Base-by-base conservation (phyloP, 2,113 vertebrate genomes). In the Eulemur macaco region DNA sequence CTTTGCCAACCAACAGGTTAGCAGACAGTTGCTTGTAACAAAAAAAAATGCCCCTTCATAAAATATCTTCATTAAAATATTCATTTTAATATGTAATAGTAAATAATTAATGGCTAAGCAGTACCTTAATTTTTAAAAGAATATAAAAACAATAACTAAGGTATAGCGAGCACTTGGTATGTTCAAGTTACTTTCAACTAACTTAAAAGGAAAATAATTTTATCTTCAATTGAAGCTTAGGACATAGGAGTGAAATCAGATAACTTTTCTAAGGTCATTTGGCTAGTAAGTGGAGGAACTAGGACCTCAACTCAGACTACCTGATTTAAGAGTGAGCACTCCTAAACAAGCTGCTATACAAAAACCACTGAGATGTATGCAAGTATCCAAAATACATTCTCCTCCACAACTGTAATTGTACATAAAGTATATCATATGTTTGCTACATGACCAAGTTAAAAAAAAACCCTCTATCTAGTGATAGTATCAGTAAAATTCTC, bases 31-130 rank as follows among this genome's bases (percentile, higher is more conserved):
- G 58, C 81, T 54, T 89, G 5, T 80, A 86, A 93, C 2, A 82
- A 87, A 37, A 87, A 37, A 96, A 95, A 96, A 17, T 71, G 9
- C 50, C n/a, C 50, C 66, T 83, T 92, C 47, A 89, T 94, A 76
- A 96, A 96, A 85, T 88, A 91, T 82, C 69, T 93, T 80, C 8
- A 86, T 93, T 93, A 76, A 96, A 92, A 85, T 73, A 90, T 86
- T 94, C 77, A 92, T 34, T 78, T 96, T 58, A 91, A 69, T 47
- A 31, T 86, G 3, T n/a, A 95, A 89, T 15, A 47, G 29, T 73
- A 95, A 91, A 60, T 63, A 69, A 95, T 81, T 91, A 78, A 56
- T 29, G 25, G 52, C 31, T 73, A 88, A 90, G 25, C 2, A 94
- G 11, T 54, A 2, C 9, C 54, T 81, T 77, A 60, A 29, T 82